phyloP scores from a whole-genome alignment of 2,888 invertebrate genomes.

The Resseliella maxima region DNA sequence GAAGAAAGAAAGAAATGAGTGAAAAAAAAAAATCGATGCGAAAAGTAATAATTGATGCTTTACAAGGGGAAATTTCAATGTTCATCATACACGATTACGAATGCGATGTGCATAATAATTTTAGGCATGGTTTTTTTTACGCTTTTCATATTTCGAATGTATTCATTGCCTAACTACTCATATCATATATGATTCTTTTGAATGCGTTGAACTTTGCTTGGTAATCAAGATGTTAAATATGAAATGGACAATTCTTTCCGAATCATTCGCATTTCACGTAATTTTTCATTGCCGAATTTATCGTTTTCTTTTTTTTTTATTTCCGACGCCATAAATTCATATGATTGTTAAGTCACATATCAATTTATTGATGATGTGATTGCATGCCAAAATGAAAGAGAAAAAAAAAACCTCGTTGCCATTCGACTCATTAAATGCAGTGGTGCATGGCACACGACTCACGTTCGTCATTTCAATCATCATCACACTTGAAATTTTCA shows the following conservation, averaged over 20 bases:
- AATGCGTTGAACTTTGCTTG: not conserved
- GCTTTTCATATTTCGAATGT: not conserved
- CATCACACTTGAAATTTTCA: not conserved
- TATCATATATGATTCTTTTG: not conserved
- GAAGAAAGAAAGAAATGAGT: too few species aligned
- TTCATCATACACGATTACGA: slow-evolving; percentile 17
- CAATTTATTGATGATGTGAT: not conserved
- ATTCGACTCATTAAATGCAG: not conserved
- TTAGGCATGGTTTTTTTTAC: not conserved
- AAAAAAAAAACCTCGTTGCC: not conserved
- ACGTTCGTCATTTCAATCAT: not conserved
- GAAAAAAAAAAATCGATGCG: slow-evolving; percentile 47
- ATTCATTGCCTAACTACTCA: not conserved
- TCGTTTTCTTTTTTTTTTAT: too few species aligned
- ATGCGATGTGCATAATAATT: slow-evolving; percentile 48
- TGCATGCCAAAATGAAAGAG: too few species aligned
- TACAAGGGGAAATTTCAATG: not conserved
- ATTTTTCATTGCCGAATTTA: not conserved
- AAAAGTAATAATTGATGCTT: slow-evolving; percentile 36
- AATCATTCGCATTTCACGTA: not conserved
- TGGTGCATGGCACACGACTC: not conserved
- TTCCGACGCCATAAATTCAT: not conserved
- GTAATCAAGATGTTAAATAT: not conserved
- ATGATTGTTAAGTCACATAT: not conserved
- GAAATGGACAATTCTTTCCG: not conserved